phyloP scores from a whole-genome alignment of 2,888 invertebrate species.

The Epiperipatus broadwayi region DNA sequence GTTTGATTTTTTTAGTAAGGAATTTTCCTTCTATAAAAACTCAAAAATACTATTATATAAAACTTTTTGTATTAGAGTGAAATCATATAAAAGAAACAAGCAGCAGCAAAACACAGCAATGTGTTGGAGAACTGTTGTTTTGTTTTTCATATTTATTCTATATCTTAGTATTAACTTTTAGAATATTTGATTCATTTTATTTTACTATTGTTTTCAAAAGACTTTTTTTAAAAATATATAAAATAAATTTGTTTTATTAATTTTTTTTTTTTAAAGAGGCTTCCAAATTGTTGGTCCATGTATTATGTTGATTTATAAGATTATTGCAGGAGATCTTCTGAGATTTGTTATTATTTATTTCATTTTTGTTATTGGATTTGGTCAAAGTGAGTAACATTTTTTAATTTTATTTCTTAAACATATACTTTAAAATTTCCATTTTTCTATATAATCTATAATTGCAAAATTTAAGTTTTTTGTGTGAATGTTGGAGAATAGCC shows the following conservation, averaged over 20 bases:
- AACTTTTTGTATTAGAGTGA: no score
- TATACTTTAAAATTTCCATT: constrained; percentile 28
- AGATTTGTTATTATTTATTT: constrained; percentile 89
- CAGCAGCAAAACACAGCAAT: no score
- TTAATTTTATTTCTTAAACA: not conserved
- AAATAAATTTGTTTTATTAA: no score
- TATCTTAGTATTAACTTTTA: not conserved
- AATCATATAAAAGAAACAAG: no score
- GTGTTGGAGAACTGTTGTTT: no score
- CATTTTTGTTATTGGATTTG: constrained; percentile 91
- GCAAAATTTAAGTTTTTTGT: constrained; percentile 4
- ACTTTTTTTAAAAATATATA: no score
- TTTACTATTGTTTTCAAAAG: no score
- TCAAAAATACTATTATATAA: no score
- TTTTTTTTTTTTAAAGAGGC: constrained; percentile 44
- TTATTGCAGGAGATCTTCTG: constrained; percentile 87
- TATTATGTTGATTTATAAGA: constrained; percentile 98
- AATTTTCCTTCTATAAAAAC: no score
- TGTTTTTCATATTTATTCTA: no score
- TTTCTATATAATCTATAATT: constrained; percentile 23
- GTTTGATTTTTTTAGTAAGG: no score
- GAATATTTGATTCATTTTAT: not conserved
- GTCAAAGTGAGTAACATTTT: constrained; percentile 49
- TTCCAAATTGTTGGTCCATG: constrained; percentile 96
- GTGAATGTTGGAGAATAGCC: no score